Conservation (phyloP, 2,888 invertebrate species). For the Aelia acuminata region DNA sequence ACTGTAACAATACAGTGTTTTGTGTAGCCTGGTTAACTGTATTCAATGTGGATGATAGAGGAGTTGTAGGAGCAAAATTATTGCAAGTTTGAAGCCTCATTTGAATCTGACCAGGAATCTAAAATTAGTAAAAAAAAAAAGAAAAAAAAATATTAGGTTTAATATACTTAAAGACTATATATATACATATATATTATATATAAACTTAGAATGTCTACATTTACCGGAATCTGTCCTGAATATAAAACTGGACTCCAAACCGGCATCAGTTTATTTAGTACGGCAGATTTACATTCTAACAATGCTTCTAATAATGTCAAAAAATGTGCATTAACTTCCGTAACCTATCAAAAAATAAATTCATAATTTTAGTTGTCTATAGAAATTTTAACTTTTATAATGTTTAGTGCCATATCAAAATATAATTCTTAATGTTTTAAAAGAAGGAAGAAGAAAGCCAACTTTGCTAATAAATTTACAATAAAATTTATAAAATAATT, state of each 20-base stretch:
- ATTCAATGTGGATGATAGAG: slow-evolving; percentile 69
- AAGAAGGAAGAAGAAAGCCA: background rate
- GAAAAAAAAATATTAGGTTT: background rate
- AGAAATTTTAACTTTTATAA: background rate
- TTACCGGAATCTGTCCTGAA: slow-evolving; percentile 87
- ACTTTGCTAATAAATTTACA: background rate
- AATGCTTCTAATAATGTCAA: slow-evolving; percentile 94
- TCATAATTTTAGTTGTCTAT: background rate
- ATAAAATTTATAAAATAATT: background rate
- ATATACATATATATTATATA: slow-evolving; percentile 42
- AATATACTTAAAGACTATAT: background rate
- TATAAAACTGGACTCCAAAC: slow-evolving; percentile 96
- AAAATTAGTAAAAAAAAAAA: slow-evolving; percentile 1
- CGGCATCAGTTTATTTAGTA: slow-evolving; percentile 91
- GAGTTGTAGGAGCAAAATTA: slow-evolving; percentile 79
- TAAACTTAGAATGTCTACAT: slow-evolving; percentile 59
- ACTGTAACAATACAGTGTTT: slow-evolving; percentile 78
- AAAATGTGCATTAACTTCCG: slow-evolving; percentile 98
- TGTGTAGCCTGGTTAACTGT: slow-evolving; percentile 70
- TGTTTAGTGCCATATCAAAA: background rate
- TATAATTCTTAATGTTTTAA: background rate
- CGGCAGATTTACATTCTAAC: slow-evolving; percentile 93
- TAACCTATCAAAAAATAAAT: slow-evolving; percentile 76
- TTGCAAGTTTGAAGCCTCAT: slow-evolving; percentile 90
- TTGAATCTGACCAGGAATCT: slow-evolving; percentile 92